Evolutionary conservation across 2,797 vertebrate genomes (phyloP).

Genomic region (Microhierax caerulescens): DNA sequence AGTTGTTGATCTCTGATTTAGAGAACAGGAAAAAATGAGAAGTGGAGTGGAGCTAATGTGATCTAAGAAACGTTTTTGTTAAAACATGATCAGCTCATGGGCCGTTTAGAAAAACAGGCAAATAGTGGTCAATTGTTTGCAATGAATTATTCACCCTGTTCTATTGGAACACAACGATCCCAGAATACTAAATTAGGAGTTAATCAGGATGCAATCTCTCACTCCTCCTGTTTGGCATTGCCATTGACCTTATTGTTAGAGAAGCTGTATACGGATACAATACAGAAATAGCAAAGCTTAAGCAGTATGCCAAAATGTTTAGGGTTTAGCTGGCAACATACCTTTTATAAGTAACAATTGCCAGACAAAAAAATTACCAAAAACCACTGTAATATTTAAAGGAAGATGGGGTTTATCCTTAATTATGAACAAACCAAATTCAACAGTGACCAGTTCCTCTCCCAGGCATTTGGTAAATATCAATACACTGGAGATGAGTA

Average conservation of each 20-base stretch:
- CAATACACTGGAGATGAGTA: not conserved
- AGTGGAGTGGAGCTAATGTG: accelerated
- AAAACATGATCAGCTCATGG: not conserved
- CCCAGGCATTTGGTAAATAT: not conserved
- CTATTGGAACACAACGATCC: constrained; percentile 6
- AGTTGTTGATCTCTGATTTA: not conserved
- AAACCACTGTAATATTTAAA: not conserved
- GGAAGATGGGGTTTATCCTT: not conserved
- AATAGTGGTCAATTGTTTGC: constrained; percentile 13
- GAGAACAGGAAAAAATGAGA: not conserved
- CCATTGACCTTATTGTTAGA: constrained; percentile 21
- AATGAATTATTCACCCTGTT: constrained; percentile 58
- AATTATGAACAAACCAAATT: not conserved
- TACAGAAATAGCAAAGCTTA: not conserved
- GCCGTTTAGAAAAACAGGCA: constrained; percentile 24
- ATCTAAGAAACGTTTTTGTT: not conserved
- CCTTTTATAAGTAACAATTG: not conserved
- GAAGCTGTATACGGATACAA: not conserved
- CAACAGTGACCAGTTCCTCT: not conserved
- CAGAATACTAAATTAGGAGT: constrained; percentile 49
- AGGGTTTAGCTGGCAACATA: not conserved
- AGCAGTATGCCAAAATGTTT: not conserved
- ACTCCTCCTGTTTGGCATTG: constrained; percentile 17
- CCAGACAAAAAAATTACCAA: not conserved
- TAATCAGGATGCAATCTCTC: constrained; percentile 39